Conservation (phyloP, 2,113 vertebrate species). For the Otocyon megalotis region DNA sequence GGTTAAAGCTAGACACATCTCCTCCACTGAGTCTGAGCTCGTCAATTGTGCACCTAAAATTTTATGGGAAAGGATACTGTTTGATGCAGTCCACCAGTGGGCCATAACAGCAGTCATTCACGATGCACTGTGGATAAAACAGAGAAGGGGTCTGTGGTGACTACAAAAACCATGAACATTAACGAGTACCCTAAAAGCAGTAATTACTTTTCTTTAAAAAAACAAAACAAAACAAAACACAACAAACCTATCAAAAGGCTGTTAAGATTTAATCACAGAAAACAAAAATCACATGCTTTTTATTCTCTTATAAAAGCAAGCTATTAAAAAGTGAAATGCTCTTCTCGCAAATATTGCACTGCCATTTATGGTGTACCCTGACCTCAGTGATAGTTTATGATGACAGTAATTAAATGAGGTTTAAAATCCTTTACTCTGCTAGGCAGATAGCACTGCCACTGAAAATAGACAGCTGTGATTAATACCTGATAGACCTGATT, state of each 20-base stretch:
- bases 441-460: constrained; percentile 84
- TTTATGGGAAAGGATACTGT: constrained; percentile 99
- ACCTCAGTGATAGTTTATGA: constrained; percentile 89
- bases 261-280: constrained; percentile 87
- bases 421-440: constrained; percentile 88
- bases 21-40: constrained; percentile 93
- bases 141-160: constrained; percentile 78
- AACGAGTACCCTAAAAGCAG: constrained; percentile 84
- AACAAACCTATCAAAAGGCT: constrained; percentile 79
- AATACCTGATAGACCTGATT: constrained; percentile 97
- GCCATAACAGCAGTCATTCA: constrained; percentile 99
- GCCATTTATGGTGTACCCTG: constrained; percentile 88
- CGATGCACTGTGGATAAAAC: constrained; percentile 94
- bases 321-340: constrained; percentile 89
- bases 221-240: constrained; percentile 52
- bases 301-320: constrained; percentile 87
- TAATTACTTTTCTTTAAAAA: constrained; percentile 83
- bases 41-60: constrained; percentile 96
- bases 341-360: constrained; percentile 87
- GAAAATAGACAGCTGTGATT: constrained; percentile 86
- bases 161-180: constrained; percentile 80
- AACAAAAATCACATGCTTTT: constrained; percentile 87
- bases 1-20: constrained; percentile 94
- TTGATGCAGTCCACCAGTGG: constrained; percentile 99
- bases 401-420: constrained; percentile 92